Evolutionary conservation across 2,797 vertebrate genomes (phyloP), one percentile per base, ranked within the genome.

Genomic region (Tapera naevia): DNA sequence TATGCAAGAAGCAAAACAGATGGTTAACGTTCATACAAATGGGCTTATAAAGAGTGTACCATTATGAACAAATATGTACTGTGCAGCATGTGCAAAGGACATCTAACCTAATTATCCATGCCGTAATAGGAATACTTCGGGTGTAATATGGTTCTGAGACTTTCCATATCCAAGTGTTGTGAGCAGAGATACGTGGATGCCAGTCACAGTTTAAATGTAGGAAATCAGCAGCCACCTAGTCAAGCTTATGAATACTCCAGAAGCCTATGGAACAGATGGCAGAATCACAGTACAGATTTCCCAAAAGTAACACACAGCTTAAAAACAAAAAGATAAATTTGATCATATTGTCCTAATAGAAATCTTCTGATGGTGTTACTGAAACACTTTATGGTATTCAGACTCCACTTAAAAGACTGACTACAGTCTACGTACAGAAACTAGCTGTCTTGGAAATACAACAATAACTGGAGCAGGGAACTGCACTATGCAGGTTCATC

Each of bases 1-100:
- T 56, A 18, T 14, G 46, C 17, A 85, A 89, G 69, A 86, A 83
- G 32, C 9, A 92, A 84, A 92, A 67, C 80, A 95, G 65, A 83
- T 61, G 58, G 65, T 3, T 74, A 78, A 86, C 65, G 65, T 84
- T 84, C 91, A 83, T 23, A 65, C 13, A 57, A 58, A 73, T 19
- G 16, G 4, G 12, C 27, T 85, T 87, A 70, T 30, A 73, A 80
- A 74, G 39, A 60, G 33, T 7, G 28, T 45, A 80, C 66, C n/a
- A 57, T 41, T 82, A 87, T 75, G 43, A 81, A 35, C 30, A 84
- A 89, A 80, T 80, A 85, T 33, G 32, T 72, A 51, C 39, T 32
- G 4, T 62, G 22, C 14, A 72, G 17, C 48, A 71, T n/a, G 24
- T 32, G 16, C 50, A 89, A 64, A 91, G 45, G 24, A 35, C 37